Base-by-base conservation (phyloP, 2,113 vertebrate species). In the Bufo bufo region DNA sequence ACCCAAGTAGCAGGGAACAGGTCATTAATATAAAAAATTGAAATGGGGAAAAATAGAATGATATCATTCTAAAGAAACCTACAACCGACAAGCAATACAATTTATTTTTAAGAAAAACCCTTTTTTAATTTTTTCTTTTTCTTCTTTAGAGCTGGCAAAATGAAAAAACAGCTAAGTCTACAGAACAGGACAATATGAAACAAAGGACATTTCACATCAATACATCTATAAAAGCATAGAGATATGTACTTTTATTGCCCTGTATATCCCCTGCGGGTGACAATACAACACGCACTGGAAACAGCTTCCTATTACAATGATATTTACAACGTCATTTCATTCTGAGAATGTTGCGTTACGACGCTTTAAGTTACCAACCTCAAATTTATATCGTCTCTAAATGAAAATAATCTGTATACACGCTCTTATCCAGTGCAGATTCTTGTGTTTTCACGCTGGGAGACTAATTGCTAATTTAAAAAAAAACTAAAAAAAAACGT, bases 281-380 rank as follows among this genome's bases (percentile, higher is more conserved):
- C 33, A 47, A n/a, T 6, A 63, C 1, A 65, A 65, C 58, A 65
- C 50, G 33, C 65, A 58, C 58, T 63, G 6, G 6, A 58, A 43
- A 45, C 56, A 49, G 58, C 10, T 47, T 82, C 58, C 65, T 65
- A 82, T 63, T 82, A 82, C 49, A 82, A 82, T 45, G 9, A 82
- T 82, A 65, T 82, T 82, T 82, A 82, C 59, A 65, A 13, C 45
- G 80, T 82, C 43, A 82, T 82, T 82, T 63, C 43, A n/a, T 12
- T n/a, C 43, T 1, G 59, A 82, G 33, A 82, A 82, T 52, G 47
- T 52, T 66, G 14, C 20, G 65, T 69, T 19, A 11, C 4, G 14
- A 52, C 33, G 1, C 63, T 65, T 69, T 9, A 69, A 69, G 69
- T 69, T 69, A 69, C 81, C 49, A 54, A 52, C 5, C 4, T 7